Evolutionary conservation across 2,888 invertebrate genomes (phyloP).

Genomic region (Synergus japonicus): DNA sequence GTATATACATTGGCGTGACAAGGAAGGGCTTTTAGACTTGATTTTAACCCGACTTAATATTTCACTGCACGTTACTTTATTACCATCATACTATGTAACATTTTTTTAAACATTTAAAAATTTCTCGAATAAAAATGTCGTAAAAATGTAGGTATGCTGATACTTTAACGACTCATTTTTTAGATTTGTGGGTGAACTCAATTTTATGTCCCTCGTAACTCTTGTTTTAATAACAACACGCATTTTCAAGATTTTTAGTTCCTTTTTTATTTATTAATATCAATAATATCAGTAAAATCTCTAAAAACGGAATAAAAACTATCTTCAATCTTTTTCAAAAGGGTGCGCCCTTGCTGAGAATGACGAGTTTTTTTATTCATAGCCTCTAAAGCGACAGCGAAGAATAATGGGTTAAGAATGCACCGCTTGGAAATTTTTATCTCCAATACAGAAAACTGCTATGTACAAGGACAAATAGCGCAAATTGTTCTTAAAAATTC

Average conservation of each 20-base stretch:
- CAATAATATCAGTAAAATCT: too few species aligned
- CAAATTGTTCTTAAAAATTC: not conserved
- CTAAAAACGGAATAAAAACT: not conserved
- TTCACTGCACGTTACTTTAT: slow-evolving; percentile 29
- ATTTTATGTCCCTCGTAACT: not conserved
- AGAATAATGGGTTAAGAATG: slow-evolving; percentile 5
- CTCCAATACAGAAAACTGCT: not conserved
- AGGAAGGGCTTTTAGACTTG: slow-evolving; percentile 23
- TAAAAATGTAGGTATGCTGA: slow-evolving; percentile 3
- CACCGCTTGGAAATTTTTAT: not conserved
- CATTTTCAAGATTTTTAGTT: too few species aligned
- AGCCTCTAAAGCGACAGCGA: not conserved
- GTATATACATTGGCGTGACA: slow-evolving; percentile 23
- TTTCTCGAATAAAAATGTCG: not conserved
- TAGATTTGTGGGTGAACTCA: not conserved
- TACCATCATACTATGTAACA: not conserved
- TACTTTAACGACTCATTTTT: not conserved
- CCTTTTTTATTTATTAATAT: too few species aligned
- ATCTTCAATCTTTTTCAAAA: not conserved
- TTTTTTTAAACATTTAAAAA: not conserved
- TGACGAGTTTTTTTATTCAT: not conserved
- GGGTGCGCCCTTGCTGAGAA: not conserved
- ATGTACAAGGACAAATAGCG: not conserved
- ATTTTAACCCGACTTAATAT: slow-evolving; percentile 15
- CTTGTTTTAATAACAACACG: too few species aligned